Evolutionary conservation across 2,797 vertebrate genomes (phyloP).

Genomic region (Acanthurus tractus): DNA sequence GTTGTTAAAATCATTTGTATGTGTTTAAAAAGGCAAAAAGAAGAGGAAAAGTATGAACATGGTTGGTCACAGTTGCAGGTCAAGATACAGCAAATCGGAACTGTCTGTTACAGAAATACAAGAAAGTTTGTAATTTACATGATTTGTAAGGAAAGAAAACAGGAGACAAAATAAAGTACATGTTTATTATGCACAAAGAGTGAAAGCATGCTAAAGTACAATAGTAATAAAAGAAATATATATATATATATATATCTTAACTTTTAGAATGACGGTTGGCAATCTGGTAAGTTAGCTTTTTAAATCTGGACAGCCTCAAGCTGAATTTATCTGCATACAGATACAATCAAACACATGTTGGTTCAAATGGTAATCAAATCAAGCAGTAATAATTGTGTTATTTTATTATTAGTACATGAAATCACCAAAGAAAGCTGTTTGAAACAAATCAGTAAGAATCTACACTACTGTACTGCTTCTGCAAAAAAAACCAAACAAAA

Average conservation of each 20-base stretch:
- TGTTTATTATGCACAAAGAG: too few species aligned
- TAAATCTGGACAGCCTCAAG: too few species aligned
- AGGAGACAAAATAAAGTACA: neutral
- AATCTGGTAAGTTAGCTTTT: too few species aligned
- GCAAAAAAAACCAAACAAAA: neutral
- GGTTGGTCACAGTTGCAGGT: neutral
- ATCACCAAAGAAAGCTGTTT: neutral
- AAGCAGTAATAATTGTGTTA: neutral
- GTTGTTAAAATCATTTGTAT: neutral
- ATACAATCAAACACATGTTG: neutral
- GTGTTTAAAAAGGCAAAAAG: neutral
- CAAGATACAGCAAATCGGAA: neutral
- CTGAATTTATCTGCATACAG: too few species aligned
- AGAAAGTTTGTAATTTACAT: neutral
- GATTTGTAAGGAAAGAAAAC: neutral
- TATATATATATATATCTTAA: neutral
- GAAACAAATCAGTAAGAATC: neutral
- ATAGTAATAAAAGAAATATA: too few species aligned
- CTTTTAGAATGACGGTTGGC: accelerated
- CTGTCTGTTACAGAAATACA: neutral
- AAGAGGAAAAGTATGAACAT: neutral
- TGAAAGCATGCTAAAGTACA: neutral
- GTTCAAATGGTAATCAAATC: neutral
- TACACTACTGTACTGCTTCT: neutral
- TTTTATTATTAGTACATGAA: neutral